A percentile compares a stretch with the other conserved stretches of the same genome.
phyloP scores from a whole-genome alignment of 2,888 invertebrate genomes.

The Patella pellucida region DNA sequence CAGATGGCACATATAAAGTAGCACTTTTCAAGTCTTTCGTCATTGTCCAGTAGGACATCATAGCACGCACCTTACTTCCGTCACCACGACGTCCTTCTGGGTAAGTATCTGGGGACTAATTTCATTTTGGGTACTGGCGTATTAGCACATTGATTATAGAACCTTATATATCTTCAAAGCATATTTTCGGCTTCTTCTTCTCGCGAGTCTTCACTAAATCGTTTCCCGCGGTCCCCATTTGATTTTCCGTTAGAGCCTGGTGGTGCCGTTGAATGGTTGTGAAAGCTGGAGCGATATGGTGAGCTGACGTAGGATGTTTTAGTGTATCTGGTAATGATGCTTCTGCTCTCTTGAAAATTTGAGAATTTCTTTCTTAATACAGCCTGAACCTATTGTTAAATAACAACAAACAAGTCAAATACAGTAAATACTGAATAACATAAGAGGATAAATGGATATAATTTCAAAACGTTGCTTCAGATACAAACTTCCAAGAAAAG shows the following conservation, averaged over 20 bases:
- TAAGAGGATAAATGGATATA: conserved; percentile 2
- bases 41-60: too few relatives aligned
- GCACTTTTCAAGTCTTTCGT: too few relatives aligned
- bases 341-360: conserved; percentile 51
- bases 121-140: too few relatives aligned
- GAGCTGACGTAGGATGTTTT: conserved; percentile 50
- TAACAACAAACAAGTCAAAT: conserved; percentile 4
- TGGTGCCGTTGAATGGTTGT: conserved; percentile 27
- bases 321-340: conserved; percentile 54
- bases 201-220: conserved; percentile 23
- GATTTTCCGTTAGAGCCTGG: conserved; percentile 26
- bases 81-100: too few relatives aligned
- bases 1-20: too few relatives aligned
- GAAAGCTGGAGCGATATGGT: conserved; percentile 41
- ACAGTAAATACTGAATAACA: not conserved
- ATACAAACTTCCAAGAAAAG: too few relatives aligned
- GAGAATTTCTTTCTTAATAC: conserved; percentile 55
- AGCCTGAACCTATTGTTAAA: conserved; percentile 45
- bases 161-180: conserved; percentile 23
- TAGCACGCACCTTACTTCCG: too few relatives aligned
- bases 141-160: too few relatives aligned
- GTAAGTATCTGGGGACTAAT: too few relatives aligned
- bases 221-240: conserved; percentile 11
- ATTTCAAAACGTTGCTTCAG: not conserved
- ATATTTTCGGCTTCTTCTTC: conserved; percentile 36